Conservation (phyloP, 53 echinoderm and acorn worm genomes). For the Holothuria leucospilota region DNA sequence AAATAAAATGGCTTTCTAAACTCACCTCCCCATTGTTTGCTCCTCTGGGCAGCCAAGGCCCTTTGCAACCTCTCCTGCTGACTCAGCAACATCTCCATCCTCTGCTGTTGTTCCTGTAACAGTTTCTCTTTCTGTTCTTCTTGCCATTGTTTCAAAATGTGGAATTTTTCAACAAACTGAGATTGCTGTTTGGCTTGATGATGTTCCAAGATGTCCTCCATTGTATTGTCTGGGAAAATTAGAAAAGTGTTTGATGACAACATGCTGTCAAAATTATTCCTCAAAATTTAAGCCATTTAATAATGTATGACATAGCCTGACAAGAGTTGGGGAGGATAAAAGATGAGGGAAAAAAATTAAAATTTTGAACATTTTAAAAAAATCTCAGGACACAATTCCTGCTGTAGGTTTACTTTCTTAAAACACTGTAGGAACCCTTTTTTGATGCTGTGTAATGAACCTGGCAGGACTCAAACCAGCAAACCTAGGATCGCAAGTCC, state of each 20-base stretch:
- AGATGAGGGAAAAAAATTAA: too few species aligned
- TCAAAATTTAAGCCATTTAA: too few species aligned
- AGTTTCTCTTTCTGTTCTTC: constrained; percentile 87
- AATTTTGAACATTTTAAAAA: too few species aligned
- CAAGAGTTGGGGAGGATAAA: too few species aligned
- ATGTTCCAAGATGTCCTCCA: constrained; percentile 80
- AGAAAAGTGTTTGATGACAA: neutral
- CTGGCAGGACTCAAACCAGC: too few species aligned
- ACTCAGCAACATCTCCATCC: constrained; percentile 72
- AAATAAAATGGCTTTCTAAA: neutral
- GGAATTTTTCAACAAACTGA: constrained; percentile 74
- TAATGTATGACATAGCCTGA: too few species aligned
- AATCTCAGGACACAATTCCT: too few species aligned
- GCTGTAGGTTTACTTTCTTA: too few species aligned
- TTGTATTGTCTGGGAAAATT: neutral
- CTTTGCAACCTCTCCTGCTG: constrained; percentile 90
- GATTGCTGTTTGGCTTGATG: constrained; percentile 83
- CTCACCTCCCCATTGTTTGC: constrained; percentile 97
- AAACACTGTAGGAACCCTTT: too few species aligned
- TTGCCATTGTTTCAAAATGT: constrained; percentile 88
- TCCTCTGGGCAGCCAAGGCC: constrained; percentile 82
- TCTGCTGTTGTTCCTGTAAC: constrained; percentile 81
- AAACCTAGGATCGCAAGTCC: too few species aligned
- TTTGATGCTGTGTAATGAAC: too few species aligned
- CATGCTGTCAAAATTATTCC: too few species aligned